Conservation (phyloP, 2,888 invertebrate species). For the Penaeus monodon region DNA sequence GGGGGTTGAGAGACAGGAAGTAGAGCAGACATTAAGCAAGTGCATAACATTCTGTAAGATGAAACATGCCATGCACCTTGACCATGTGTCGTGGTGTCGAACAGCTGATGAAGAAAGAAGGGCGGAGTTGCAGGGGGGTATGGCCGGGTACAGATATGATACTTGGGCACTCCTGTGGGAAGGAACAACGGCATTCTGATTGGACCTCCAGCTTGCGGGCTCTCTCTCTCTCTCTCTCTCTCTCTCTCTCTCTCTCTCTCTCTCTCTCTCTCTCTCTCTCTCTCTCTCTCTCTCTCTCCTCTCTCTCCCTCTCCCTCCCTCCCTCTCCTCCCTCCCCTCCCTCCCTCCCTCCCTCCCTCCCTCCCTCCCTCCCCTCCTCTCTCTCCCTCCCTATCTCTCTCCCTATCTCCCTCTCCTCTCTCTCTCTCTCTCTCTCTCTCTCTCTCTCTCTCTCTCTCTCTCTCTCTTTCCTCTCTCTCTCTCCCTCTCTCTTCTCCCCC, state of each 20-base stretch:
- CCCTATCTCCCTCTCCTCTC: not conserved
- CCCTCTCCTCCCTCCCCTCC: not conserved
- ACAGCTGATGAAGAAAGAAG: too few relatives aligned
- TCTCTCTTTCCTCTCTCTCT: not conserved
- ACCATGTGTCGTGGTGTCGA: too few relatives aligned
- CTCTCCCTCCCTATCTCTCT: not conserved
- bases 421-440: not conserved
- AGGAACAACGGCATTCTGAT: too few relatives aligned
- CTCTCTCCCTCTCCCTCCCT: not conserved
- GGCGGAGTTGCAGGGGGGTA: too few relatives aligned
- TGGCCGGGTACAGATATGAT: too few relatives aligned
- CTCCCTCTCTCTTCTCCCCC: not conserved
- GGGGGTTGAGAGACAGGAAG: too few relatives aligned
- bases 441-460: not conserved
- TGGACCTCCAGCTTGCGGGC: too few relatives aligned
- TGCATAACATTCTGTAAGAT: too few relatives aligned
- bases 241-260: conserved; percentile 9
- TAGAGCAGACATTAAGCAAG: too few relatives aligned
- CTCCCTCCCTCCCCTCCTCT: not conserved
- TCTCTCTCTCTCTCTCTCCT: not conserved
- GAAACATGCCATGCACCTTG: too few relatives aligned
- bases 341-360: not conserved
- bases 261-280: conserved; percentile 5
- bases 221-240: not conserved
- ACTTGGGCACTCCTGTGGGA: too few relatives aligned